These are phyloP conservation scores for Peromyscus polionotus DNA, from an alignment of 2,113 vertebrate species.

Conservation along the genomic window DNA sequence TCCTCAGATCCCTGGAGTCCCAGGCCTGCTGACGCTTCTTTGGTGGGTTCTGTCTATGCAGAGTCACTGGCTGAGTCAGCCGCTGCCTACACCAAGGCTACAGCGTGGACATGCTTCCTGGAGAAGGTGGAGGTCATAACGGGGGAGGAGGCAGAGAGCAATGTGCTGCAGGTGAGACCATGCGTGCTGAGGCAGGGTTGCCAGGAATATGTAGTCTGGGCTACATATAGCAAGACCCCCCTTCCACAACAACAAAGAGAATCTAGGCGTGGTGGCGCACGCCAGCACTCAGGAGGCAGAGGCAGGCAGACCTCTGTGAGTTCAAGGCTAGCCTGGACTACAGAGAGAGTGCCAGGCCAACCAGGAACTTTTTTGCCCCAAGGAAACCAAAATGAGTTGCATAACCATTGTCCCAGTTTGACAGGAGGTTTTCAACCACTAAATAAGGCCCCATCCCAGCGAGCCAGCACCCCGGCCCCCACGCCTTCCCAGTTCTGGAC, in stretches of 20 bases:
- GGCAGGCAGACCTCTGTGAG: not conserved
- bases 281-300: not conserved
- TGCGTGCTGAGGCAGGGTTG: no score
- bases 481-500: not conserved
- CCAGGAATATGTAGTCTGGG: not conserved
- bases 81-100: constrained; percentile 99
- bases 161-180: constrained; percentile 95
- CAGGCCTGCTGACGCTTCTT: not conserved
- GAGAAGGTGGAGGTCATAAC: constrained; percentile 99
- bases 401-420: not conserved
- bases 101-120: constrained; percentile 96
- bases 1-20: not conserved
- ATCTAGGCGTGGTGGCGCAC: not conserved
- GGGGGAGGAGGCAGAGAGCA: constrained; percentile 98
- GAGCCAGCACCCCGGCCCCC: not conserved
- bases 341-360: not conserved
- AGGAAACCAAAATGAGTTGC: not conserved
- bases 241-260: not conserved
- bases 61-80: constrained; percentile 98
- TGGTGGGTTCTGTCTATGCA: constrained; percentile 74
- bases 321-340: not conserved
- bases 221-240: not conserved
- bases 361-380: not conserved
- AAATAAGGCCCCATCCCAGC: not conserved
- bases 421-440: not conserved